These are phyloP conservation scores for Saccopteryx bilineata DNA, from an alignment of 2,113 vertebrate species.

Conservation along the genomic window DNA sequence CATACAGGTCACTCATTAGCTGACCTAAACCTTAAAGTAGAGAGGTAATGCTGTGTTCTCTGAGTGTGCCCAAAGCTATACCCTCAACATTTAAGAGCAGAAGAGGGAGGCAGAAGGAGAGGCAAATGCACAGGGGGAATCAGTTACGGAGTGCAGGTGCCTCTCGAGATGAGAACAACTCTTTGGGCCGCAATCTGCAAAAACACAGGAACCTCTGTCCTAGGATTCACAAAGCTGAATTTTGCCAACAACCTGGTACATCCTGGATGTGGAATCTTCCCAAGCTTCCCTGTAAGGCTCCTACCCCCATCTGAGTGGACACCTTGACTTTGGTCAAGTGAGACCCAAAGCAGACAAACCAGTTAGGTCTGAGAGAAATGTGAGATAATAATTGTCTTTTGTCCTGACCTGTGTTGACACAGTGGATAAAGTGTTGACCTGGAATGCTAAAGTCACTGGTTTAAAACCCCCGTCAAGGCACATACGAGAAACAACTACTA, in stretches of 20 bases:
- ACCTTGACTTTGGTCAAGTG: background rate
- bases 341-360: background rate
- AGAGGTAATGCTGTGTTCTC: background rate
- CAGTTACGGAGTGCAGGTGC: background rate
- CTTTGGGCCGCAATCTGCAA: background rate
- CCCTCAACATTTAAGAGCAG: background rate
- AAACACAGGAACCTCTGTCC: background rate
- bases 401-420: background rate
- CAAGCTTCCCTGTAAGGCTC: background rate
- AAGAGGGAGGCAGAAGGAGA: background rate
- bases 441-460: too few species aligned
- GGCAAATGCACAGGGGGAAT: background rate
- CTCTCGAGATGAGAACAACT: background rate
- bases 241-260: background rate
- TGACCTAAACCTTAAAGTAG: background rate
- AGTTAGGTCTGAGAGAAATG: background rate
- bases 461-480: too few species aligned
- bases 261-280: background rate
- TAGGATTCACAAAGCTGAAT: fast-evolving
- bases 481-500: too few species aligned
- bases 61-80: background rate
- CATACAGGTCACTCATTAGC: background rate
- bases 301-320: fast-evolving
- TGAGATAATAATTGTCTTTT: too few species aligned
- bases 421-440: too few species aligned